phyloP scores from a whole-genome alignment of 1,140 invertebrate species.

The Plectrocnemia conspersa region DNA sequence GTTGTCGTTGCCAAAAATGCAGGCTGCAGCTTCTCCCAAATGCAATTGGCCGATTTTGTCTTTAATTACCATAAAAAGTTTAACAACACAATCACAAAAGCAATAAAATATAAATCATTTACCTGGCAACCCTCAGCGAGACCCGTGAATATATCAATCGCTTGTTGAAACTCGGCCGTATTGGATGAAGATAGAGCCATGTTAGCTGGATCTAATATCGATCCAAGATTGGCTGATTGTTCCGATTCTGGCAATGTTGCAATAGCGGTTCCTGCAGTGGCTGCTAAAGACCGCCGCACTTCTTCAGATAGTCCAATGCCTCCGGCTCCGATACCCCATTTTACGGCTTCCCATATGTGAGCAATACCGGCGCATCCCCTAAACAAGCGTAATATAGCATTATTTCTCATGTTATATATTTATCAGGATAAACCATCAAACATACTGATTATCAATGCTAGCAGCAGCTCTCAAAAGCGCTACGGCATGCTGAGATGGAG shows the following conservation, averaged over 20 bases:
- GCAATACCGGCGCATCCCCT: constrained; percentile 17
- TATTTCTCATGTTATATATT: constrained; percentile 25
- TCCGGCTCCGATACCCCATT: constrained; percentile 27
- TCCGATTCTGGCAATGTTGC: constrained; percentile 12
- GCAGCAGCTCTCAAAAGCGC: constrained; percentile 42
- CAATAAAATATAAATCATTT: not conserved
- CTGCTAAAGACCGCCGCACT: constrained; percentile 24
- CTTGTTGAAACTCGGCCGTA: constrained; percentile 17
- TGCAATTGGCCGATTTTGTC: constrained; percentile 22
- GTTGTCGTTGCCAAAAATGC: constrained; percentile 11
- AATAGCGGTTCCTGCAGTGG: constrained; percentile 15
- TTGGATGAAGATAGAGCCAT: constrained; percentile 1
- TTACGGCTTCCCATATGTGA: constrained; percentile 27
- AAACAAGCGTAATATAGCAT: too few species aligned
- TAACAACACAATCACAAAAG: not conserved
- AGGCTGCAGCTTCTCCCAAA: constrained; percentile 26
- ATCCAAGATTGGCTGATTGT: constrained; percentile 13
- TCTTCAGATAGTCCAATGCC: constrained; percentile 17
- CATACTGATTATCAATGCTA: constrained; percentile 41
- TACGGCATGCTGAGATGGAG: constrained; percentile 35
- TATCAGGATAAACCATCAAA: constrained; percentile 26
- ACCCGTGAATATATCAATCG: constrained; percentile 29
- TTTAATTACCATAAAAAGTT: constrained; percentile 7
- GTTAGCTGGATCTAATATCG: constrained; percentile 12
- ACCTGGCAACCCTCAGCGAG: constrained; percentile 30